Evolutionary conservation across 2,797 vertebrate genomes (phyloP), one percentile per base, ranked within the genome.

Genomic region (Cryptoprocta ferox): DNA sequence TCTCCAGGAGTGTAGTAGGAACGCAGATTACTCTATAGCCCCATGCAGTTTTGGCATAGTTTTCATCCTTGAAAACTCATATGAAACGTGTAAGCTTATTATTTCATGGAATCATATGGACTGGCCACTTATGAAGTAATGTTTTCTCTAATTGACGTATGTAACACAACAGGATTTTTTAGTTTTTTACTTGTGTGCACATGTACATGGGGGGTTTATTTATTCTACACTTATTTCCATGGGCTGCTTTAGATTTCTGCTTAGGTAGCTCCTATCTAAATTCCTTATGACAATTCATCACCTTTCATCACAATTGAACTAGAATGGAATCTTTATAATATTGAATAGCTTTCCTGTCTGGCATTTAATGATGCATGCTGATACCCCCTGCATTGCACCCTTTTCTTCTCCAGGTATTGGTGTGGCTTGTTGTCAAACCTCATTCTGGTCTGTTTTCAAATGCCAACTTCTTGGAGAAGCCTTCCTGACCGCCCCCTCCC

Each of bases 381-480:
- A 53, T 66, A 61, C 24, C 56, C 42, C 42, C 35, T 59, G 61
- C 21, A 16, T 56, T 32, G 19, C 37, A 42, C 2, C 15, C 26
- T 45, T 45, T 85, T 79, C 39, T 94, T 59, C 53, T 65, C 82
- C 28, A 11, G 24, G 16, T 56, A 6, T 59, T 16, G 66, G 13
- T 3, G 6, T 68, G 63, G 50, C 63, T 94, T 56, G 26, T 78
- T 63, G 26, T 85, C 14, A 82, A 12, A 12, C 37, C 32, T 56
- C 45, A 32, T 86, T 68, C 39, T 15, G 32, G 59, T 81, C 37
- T 61, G 9, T 59, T 89, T 68, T 78, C 56, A 61, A 87, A 73
- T 83, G 45, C 63, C 37, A 65, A 1, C 61, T 94, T 61, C 24
- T 84, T 50, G 70, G 78, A 91, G 86, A 80, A 63, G 68, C 35